A percentile compares a stretch with the other conserved stretches of the same genome.
Evolutionary conservation across 2,888 invertebrate genomes (phyloP).

Genomic region (Suillia variegata): DNA sequence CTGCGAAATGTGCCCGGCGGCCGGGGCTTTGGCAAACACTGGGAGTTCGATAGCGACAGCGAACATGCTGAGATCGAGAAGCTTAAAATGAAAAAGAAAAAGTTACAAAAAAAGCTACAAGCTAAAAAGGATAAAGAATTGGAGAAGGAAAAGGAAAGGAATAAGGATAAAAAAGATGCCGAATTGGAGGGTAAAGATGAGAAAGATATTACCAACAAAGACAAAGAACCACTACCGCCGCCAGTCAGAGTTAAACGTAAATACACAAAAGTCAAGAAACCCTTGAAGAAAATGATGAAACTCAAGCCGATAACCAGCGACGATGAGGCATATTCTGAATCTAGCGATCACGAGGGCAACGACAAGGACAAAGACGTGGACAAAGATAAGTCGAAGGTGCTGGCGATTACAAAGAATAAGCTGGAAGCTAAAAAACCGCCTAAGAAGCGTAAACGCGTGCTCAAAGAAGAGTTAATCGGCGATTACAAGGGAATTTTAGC

Average conservation of each 20-base stretch:
- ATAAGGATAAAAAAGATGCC: slow-evolving; percentile 46
- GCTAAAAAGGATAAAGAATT: slow-evolving; percentile 44
- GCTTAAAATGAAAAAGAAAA: slow-evolving; percentile 42
- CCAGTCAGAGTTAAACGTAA: slow-evolving; percentile 36
- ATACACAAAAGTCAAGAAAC: slow-evolving; percentile 36
- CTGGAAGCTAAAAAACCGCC: slow-evolving; percentile 49
- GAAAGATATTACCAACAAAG: slow-evolving; percentile 19
- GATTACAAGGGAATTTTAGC: slow-evolving; percentile 87
- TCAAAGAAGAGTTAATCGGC: slow-evolving; percentile 63
- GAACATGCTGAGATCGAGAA: slow-evolving; percentile 52
- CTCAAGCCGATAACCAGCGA: slow-evolving; percentile 33
- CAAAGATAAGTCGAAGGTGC: slow-evolving; percentile 29
- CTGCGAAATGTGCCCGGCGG: slow-evolving; percentile 78
- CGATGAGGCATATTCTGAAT: slow-evolving; percentile 46
- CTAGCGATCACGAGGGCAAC: slow-evolving; percentile 17
- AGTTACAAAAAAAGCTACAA: slow-evolving; percentile 43
- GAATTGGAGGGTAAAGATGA: slow-evolving; percentile 28
- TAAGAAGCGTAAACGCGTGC: slow-evolving; percentile 59
- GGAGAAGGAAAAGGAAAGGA: slow-evolving; percentile 47
- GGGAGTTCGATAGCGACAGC: slow-evolving; percentile 72
- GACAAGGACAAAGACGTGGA: slow-evolving; percentile 23
- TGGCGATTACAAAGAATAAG: slow-evolving; percentile 55
- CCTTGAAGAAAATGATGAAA: slow-evolving; percentile 38
- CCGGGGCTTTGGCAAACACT: slow-evolving; percentile 79
- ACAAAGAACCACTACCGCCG: background rate